Base-by-base conservation (phyloP, 2,888 invertebrate genomes). In the Metacarcinus magister region DNA sequence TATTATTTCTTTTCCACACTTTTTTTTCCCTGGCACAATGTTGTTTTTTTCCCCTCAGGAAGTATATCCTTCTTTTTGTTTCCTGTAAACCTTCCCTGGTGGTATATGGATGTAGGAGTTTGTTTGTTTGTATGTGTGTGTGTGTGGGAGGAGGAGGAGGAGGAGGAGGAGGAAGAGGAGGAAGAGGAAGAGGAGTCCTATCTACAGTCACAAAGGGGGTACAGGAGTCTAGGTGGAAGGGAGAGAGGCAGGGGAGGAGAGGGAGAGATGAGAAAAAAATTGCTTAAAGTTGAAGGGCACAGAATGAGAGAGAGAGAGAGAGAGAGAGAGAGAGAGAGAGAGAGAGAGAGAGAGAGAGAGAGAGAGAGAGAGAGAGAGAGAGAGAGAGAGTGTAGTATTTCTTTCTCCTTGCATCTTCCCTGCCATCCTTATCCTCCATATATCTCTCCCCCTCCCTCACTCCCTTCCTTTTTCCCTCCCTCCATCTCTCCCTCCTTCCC, bases 281-380 rank as follows among this genome's bases (percentile, higher is more conserved):
- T 54, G 54, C 54, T 54, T 10, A 54, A 54, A 54, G 54, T 54
- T 54, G 8, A 54, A 54, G 10, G 10, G 54, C 54, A 16, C 54
- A 54, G 54, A 46, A 2, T 16, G 16, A 10, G 60, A 60, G 16
- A 5, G 16, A 44, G 89, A 89, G 44, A 43, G 89, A 90, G 44
- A 32, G 39, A 90, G 39, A 87, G 32, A 87, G 87, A 87, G 28
- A 32, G 87, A 32, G 87, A 87, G n/a, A n/a, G n/a, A n/a, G n/a
- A n/a, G n/a, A n/a, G n/a, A n/a, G n/a, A n/a, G n/a, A n/a, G n/a
- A n/a, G n/a, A n/a, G n/a, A 87, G 28, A 39, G 67, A 67, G 67
- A 67, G 67, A 43, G 90, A 90, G 90, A 48, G 48, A 90, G 90
- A 39, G 90, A 67, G 67, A 67, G 67, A 67, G 67, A 67, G 67